Percentiles rank a stretch among this genome's conserved stretches.
Evolutionary conservation across 2,888 invertebrate species (phyloP).

Genomic region (Drosophila eohydei): DNA sequence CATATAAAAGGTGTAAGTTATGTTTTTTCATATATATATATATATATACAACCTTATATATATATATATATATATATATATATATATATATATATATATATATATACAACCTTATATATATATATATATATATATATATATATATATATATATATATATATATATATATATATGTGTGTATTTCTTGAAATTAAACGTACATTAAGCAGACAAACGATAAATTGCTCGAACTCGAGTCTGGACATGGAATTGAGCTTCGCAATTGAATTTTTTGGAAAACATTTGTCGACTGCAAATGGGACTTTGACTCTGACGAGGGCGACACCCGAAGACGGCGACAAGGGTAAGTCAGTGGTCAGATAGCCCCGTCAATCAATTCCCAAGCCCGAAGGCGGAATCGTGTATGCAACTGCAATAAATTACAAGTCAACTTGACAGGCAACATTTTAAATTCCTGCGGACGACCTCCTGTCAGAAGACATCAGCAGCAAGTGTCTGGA

Average conservation of each 20-base stretch:
- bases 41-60: too few relatives aligned
- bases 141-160: conserved; percentile 12
- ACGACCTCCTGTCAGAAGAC: conserved; percentile 52
- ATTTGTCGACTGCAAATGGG: conserved; percentile 40
- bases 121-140: conserved; percentile 8
- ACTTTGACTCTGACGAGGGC: not conserved
- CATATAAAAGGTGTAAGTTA: too few relatives aligned
- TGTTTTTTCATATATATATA: too few relatives aligned
- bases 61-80: conserved; percentile 5
- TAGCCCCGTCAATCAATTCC: conserved; percentile 37
- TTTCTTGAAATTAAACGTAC: conserved; percentile 16
- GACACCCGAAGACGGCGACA: not conserved
- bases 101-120: too few relatives aligned
- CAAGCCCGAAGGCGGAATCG: conserved; percentile 23
- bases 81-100: too few relatives aligned
- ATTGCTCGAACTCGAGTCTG: conserved; percentile 13
- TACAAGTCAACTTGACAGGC: conserved; percentile 64
- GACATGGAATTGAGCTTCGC: conserved; percentile 30
- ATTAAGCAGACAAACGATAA: not conserved
- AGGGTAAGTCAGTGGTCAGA: conserved; percentile 44
- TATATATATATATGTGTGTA: too few relatives aligned
- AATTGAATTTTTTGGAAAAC: conserved; percentile 63
- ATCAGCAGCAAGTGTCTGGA: conserved; percentile 33
- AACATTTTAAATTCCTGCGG: conserved; percentile 67
- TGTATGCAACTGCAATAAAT: conserved; percentile 63